These are phyloP conservation scores for Ophonus ardosiacus DNA, from an alignment of 2,888 invertebrate genomes.

Conservation along the genomic window DNA sequence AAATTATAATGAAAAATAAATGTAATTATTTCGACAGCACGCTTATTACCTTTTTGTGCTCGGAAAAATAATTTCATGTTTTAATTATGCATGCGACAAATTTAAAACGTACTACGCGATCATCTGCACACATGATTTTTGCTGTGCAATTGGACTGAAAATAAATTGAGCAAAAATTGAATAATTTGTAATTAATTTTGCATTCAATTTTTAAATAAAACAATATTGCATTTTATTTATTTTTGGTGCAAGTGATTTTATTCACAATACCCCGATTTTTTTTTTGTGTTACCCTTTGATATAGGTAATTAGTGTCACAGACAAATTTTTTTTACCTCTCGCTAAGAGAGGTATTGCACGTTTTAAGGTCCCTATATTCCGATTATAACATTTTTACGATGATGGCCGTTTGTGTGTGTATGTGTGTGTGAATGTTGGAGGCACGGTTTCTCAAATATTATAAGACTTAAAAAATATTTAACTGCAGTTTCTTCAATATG, in stretches of 20 bases:
- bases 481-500: no score
- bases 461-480: no score
- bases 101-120: background rate
- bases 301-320: no score
- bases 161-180: constrained; percentile 21
- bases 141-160: background rate
- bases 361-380: no score
- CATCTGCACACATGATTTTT: background rate
- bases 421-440: no score
- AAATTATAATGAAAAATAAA: constrained; percentile 48
- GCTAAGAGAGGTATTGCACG: no score
- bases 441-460: no score
- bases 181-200: constrained; percentile 27
- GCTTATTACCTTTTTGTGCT: constrained; percentile 16
- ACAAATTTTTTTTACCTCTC: no score
- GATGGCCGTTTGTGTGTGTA: no score
- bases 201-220: background rate
- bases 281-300: no score
- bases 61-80: constrained; percentile 18
- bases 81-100: constrained; percentile 24
- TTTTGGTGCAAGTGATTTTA: background rate
- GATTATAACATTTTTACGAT: no score
- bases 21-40: constrained; percentile 41
- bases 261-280: no score
- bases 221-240: background rate